phyloP scores from a whole-genome alignment of 2,797 vertebrate genomes.

The Poecilia picta region DNA sequence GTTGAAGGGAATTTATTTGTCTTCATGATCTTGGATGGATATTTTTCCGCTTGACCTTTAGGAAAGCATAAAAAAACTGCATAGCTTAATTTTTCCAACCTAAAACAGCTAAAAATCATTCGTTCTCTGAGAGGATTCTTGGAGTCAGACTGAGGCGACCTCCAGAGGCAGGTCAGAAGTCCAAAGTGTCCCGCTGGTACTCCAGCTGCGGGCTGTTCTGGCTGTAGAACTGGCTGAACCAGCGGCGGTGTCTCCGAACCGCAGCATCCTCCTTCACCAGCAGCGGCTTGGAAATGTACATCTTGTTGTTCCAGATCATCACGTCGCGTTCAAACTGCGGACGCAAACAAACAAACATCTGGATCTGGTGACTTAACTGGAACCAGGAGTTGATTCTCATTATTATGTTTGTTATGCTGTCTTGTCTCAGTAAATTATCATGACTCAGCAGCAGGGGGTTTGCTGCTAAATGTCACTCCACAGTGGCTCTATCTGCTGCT shows the following conservation, averaged over 20 bases:
- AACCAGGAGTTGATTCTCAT: neutral
- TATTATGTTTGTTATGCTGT: neutral
- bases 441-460: conserved; percentile 34
- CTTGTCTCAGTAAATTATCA: neutral
- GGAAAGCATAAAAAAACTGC: neutral
- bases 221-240: conserved; percentile 89
- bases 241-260: conserved; percentile 85
- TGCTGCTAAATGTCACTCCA: conserved; percentile 50
- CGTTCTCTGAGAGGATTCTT: conserved; percentile 9
- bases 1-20: neutral
- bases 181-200: conserved; percentile 68
- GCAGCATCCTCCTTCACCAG: conserved; percentile 85
- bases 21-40: neutral
- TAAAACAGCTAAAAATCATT: conserved; percentile 14
- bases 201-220: conserved; percentile 77
- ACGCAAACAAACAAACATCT: neutral
- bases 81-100: neutral
- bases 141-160: conserved; percentile 4
- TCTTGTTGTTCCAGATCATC: conserved; percentile 92
- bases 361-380: neutral
- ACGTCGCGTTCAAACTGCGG: conserved; percentile 86
- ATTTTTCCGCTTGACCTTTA: neutral
- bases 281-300: conserved; percentile 82
- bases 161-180: conserved; percentile 72
- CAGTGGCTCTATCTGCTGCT: conserved; percentile 39